phyloP scores from a whole-genome alignment of 2,113 vertebrate species.

The Prionailurus bengalensis region DNA sequence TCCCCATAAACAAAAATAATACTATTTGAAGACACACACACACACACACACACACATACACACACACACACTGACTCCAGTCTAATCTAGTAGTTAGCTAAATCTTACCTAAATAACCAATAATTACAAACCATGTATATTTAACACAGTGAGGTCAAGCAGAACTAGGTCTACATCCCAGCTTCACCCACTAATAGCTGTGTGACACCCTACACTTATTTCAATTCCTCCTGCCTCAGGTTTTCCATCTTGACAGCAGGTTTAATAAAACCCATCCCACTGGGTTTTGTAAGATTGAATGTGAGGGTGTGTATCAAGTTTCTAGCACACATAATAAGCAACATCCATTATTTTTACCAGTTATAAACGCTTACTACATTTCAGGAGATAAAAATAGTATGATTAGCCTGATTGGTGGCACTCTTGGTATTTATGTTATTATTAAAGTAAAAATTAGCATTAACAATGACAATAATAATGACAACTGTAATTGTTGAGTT shows the following conservation, averaged over 20 bases:
- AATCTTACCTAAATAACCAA: not conserved
- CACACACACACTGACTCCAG: not conserved
- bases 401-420: not conserved
- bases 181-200: not conserved
- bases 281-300: not conserved
- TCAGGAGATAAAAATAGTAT: not conserved
- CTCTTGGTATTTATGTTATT: not conserved
- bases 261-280: not conserved
- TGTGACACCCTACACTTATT: not conserved
- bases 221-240: not conserved
- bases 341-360: not conserved
- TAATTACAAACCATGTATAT: not conserved
- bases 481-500: not conserved
- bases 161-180: not conserved
- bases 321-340: not conserved
- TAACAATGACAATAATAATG: conserved; percentile 49
- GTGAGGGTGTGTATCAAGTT: not conserved
- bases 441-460: conserved; percentile 9
- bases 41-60: not conserved
- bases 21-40: not conserved
- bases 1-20: not conserved
- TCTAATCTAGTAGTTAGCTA: not conserved
- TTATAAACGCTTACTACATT: not conserved
- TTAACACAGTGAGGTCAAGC: not conserved
- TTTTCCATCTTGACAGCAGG: not conserved